These are phyloP conservation scores for Phylloscopus trochiloides DNA, from an alignment of 2,113 vertebrate genomes.

Conservation along the genomic window DNA sequence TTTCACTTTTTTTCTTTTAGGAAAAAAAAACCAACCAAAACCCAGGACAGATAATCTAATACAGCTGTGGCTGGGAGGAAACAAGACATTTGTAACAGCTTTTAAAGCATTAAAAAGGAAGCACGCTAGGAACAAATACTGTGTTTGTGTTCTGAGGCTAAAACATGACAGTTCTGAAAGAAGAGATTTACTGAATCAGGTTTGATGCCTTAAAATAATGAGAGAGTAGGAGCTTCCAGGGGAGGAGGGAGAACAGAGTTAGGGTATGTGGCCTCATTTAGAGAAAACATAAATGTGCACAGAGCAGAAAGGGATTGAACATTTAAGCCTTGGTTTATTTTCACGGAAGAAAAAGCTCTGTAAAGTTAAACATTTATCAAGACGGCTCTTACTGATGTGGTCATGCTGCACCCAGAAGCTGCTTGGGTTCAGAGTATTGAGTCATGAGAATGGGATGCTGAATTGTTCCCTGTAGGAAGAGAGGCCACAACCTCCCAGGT, in stretches of 20 bases:
- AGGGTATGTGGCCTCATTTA: slow-evolving; percentile 15
- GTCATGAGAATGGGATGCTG: not conserved
- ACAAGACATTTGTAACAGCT: slow-evolving; percentile 43
- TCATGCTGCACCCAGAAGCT: not conserved
- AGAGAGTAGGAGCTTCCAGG: not conserved
- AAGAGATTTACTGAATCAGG: slow-evolving; percentile 45
- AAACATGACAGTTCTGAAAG: slow-evolving; percentile 53
- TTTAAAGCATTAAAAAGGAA: slow-evolving; percentile 59
- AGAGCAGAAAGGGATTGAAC: not conserved
- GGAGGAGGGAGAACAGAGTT: not conserved
- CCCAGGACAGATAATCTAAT: slow-evolving; percentile 29
- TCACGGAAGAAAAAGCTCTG: not conserved
- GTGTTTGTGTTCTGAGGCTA: slow-evolving; percentile 55
- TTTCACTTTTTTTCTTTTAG: not conserved
- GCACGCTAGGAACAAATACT: slow-evolving; percentile 40
- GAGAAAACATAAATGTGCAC: slow-evolving; percentile 7
- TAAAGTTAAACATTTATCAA: slow-evolving; percentile 19
- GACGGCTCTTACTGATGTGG: not conserved
- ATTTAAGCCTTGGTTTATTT: slow-evolving; percentile 5
- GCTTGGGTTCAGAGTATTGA: not conserved
- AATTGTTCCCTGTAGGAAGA: not conserved
- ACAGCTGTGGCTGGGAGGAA: slow-evolving; percentile 34
- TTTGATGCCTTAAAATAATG: slow-evolving; percentile 56
- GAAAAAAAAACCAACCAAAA: not conserved
- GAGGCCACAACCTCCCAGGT: not conserved